A percentile compares a stretch with the other conserved stretches of the same genome.
phyloP scores from a whole-genome alignment of 2,797 vertebrate genomes.

The Mormyrops boulengeri region DNA sequence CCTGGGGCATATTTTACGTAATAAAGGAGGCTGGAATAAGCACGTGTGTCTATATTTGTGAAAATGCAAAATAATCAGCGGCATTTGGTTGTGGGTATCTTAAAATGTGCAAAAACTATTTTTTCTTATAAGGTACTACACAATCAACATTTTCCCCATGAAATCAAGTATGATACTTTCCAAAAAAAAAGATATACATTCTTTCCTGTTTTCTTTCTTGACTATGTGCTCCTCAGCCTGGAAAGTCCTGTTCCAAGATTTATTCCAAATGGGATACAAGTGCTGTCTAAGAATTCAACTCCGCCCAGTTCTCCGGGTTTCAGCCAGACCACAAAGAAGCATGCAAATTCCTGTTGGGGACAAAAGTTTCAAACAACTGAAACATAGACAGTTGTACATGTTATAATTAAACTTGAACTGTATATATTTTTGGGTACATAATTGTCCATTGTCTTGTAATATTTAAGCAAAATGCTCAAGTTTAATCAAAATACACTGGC shows the following conservation, averaged over 20 bases:
- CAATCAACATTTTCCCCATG: background rate
- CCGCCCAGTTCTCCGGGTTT: background rate
- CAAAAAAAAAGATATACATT: background rate
- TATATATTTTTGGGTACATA: background rate
- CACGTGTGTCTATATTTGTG: background rate
- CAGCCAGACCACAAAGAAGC: constrained; percentile 7
- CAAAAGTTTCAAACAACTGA: background rate
- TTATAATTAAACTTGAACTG: background rate
- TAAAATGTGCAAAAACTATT: background rate
- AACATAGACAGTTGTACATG: background rate
- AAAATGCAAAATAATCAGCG: background rate
- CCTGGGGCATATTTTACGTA: background rate
- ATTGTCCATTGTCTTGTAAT: background rate
- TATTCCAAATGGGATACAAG: constrained; percentile 11
- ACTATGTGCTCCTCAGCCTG: background rate
- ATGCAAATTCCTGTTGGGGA: constrained; percentile 1
- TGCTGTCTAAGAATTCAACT: constrained; percentile 2
- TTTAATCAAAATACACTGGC: background rate
- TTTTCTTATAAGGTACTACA: background rate
- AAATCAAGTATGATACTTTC: background rate
- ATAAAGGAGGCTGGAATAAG: background rate
- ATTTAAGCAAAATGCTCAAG: background rate
- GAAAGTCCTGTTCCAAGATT: background rate
- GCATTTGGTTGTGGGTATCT: too few relatives aligned
- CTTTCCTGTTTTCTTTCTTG: background rate